Evolutionary conservation across 30 jellyfish, hydroid and myxozoan species (phyloP).

Genomic region (Mastigias papua): DNA sequence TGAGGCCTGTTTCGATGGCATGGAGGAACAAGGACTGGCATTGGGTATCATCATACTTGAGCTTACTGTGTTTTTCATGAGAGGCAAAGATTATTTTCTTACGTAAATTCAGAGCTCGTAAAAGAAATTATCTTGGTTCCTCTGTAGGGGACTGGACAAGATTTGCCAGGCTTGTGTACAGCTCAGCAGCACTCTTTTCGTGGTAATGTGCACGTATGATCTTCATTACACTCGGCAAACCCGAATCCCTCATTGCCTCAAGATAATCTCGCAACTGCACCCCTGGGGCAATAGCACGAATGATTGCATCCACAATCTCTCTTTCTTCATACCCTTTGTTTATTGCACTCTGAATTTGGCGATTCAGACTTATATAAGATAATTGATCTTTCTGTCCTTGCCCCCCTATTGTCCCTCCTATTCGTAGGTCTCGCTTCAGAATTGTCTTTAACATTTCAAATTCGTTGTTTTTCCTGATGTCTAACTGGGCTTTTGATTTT

Average conservation of each 20-base stretch:
- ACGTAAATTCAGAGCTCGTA: conserved; percentile 23
- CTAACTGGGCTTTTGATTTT: conserved; percentile 9
- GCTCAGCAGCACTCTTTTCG: conserved; percentile 10
- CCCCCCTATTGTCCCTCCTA: conserved; percentile 16
- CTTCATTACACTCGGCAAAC: conserved; percentile 4
- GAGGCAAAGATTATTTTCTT: not conserved
- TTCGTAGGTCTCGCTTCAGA: conserved; percentile 15
- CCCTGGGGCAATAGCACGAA: conserved; percentile 22
- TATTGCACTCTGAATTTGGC: conserved; percentile 19
- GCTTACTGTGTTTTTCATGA: conserved; percentile 24
- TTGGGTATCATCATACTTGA: conserved; percentile 19
- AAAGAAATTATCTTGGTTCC: conserved; percentile 3
- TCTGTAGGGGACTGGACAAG: conserved; percentile 17
- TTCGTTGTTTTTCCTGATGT: not conserved
- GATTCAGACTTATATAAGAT: not conserved
- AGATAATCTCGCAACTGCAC: conserved; percentile 28
- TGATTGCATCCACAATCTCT: conserved; percentile 33
- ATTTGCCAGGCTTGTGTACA: conserved; percentile 18
- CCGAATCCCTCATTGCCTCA: conserved; percentile 28
- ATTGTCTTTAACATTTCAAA: conserved; percentile 3
- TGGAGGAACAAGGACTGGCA: conserved; percentile 58
- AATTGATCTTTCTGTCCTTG: conserved; percentile 1
- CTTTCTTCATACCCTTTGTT: conserved; percentile 27
- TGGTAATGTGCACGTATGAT: conserved; percentile 39
- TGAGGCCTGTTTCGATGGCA: conserved; percentile 38